Percentiles rank a stretch among this genome's conserved stretches.
These are phyloP conservation scores for Serrognathus titanus DNA, from an alignment of 2,888 invertebrate species.

Conservation along the genomic window DNA sequence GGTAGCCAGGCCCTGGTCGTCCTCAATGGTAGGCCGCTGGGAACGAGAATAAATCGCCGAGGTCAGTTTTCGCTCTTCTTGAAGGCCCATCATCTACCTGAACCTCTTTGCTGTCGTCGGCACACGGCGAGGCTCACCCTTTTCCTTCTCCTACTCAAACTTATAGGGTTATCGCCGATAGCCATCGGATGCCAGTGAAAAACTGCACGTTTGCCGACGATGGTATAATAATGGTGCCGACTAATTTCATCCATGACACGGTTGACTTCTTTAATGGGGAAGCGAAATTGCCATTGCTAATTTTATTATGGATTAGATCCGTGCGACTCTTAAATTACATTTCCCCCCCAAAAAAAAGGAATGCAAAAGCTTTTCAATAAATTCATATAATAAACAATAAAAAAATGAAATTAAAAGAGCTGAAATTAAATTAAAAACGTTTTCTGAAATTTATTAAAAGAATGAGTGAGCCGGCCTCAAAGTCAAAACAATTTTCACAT, in stretches of 20 bases:
- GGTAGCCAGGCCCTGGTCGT: background rate
- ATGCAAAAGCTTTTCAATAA: too few species aligned
- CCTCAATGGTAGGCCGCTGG: background rate
- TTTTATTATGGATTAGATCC: slow-evolving; percentile 24
- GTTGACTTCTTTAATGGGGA: slow-evolving; percentile 29
- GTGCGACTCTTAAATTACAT: too few species aligned
- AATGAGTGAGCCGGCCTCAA: too few species aligned
- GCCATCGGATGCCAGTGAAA: slow-evolving; percentile 5
- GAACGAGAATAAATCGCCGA: background rate
- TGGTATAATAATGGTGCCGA: slow-evolving; percentile 26
- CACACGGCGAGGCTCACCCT: background rate
- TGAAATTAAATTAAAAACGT: too few species aligned
- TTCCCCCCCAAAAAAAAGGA: too few species aligned
- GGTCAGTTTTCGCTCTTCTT: background rate
- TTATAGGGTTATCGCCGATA: background rate
- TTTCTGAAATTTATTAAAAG: too few species aligned
- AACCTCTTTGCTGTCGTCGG: background rate
- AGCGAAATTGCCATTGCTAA: slow-evolving; percentile 36
- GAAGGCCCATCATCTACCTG: background rate
- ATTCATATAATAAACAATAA: too few species aligned
- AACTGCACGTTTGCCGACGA: slow-evolving; percentile 34
- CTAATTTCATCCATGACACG: slow-evolving; percentile 34
- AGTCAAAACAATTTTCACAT: too few species aligned
- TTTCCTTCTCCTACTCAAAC: background rate
- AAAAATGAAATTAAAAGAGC: too few species aligned